phyloP scores from a whole-genome alignment of 1,140 invertebrate species.

The Aphis gossypii region DNA sequence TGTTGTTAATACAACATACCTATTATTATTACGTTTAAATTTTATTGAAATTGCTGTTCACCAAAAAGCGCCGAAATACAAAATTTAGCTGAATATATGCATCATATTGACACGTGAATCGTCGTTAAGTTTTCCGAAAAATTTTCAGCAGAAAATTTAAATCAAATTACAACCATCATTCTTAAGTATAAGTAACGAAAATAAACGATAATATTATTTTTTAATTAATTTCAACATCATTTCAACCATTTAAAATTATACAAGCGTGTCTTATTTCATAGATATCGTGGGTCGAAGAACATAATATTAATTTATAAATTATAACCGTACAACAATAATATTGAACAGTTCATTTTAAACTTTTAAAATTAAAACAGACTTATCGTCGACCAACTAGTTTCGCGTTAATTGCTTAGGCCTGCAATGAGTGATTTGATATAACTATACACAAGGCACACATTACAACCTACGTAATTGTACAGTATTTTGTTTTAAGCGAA shows the following conservation, averaged over 20 bases:
- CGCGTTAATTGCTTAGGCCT: background rate
- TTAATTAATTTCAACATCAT: background rate
- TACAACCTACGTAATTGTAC: background rate
- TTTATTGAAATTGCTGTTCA: background rate
- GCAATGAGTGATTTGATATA: background rate
- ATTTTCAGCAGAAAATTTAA: background rate
- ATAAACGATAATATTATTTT: background rate
- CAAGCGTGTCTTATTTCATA: background rate
- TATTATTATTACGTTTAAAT: background rate
- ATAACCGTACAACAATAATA: background rate
- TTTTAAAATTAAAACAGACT: background rate
- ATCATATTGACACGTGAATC: background rate
- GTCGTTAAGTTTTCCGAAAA: background rate
- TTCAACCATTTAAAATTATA: background rate
- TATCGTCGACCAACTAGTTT: background rate
- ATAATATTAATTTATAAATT: background rate
- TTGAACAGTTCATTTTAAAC: background rate
- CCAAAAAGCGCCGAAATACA: background rate
- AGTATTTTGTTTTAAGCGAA: background rate
- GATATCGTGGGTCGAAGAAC: background rate
- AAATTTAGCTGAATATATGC: background rate
- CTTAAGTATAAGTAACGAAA: background rate
- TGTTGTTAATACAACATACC: conserved; percentile 3
- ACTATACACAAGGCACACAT: background rate
- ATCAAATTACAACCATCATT: background rate